Percentiles rank a stretch among this genome's conserved stretches.
phyloP scores from a whole-genome alignment of 2,888 invertebrate species.

The Noctua janthe region DNA sequence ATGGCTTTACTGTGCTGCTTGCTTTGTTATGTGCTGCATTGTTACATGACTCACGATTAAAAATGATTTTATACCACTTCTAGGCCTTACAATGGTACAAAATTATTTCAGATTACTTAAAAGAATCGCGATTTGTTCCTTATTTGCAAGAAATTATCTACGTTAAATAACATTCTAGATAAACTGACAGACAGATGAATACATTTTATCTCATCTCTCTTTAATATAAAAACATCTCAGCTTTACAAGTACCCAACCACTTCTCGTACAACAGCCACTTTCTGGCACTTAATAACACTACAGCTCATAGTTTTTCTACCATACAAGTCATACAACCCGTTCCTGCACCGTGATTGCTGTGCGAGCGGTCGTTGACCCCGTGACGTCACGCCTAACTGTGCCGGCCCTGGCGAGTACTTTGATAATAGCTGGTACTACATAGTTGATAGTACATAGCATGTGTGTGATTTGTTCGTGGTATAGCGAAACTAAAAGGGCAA shows the following conservation, averaged over 20 bases:
- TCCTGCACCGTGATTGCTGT: constrained; percentile 65
- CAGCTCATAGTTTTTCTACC: constrained; percentile 52
- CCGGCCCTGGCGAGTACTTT: constrained; percentile 62
- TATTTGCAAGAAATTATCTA: not conserved
- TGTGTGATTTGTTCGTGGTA: constrained; percentile 44
- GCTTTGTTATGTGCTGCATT: not conserved
- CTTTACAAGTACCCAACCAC: constrained; percentile 6
- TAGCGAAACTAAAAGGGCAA: constrained; percentile 30
- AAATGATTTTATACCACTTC: not conserved
- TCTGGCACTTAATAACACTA: constrained; percentile 54
- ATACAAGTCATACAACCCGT: constrained; percentile 63
- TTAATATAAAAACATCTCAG: not conserved
- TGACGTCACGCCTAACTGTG: constrained; percentile 78
- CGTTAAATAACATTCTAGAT: not conserved
- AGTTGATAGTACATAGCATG: constrained; percentile 33
- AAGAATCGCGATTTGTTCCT: not conserved
- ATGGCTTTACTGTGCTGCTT: not conserved
- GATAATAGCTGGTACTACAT: constrained; percentile 53
- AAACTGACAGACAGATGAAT: not conserved
- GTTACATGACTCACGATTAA: not conserved
- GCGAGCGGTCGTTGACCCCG: constrained; percentile 69
- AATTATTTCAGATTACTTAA: not conserved
- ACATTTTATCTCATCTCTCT: not conserved
- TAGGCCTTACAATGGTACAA: not conserved
- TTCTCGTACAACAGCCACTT: constrained; percentile 28